Base-by-base conservation (phyloP, 2,888 invertebrate species). In the Penaeus monodon region DNA sequence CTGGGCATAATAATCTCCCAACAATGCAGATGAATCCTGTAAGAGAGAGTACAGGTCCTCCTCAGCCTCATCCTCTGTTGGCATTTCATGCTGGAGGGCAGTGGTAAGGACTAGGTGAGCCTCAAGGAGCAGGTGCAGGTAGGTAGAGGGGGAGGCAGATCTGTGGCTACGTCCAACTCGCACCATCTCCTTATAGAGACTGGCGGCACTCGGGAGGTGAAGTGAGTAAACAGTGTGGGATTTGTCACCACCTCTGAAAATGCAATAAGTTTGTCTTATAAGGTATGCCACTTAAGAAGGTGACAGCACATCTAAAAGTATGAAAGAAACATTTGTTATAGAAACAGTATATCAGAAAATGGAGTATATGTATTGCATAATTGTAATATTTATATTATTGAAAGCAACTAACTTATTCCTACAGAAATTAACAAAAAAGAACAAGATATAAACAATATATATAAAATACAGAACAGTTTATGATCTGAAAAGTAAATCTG, bases 81-180 rank as follows among this genome's bases (percentile, higher is more conserved):
- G 89, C 90, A 84, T 79, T 90, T 90, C 91, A 91, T 82, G 87
- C 90, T 84, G 90, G 91, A 81, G 91, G 91, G n/a, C 90, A 78
- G 83, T 88, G 89, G 92, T 90, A 91, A 96, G 92, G 91, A 96
- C 94, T 90, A 95, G 94, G 91, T 96, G 95, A 10, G 95, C 95
- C 92, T 96, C 96, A 91, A 94, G 94, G 91, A 96, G 92, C 85
- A 96, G 93, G 92, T 96, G 95, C 88, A 94, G 94, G 91, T 96
- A 96, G 3, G 95, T 95, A 68, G 94, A 94, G 2, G 95, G 94
- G 90, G 95, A 95, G 0, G 94, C 94, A 84, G 93, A 93, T 85
- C 94, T 94, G 91, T 95, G 95, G 74, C 94, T 94, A 88, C 94
- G 94, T 0, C 95, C 96, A 66, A 95, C 94, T 90, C 95, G 94